These are phyloP conservation scores for Hydropsyche tenuis DNA, from an alignment of 1,140 invertebrate genomes.

Conservation along the genomic window DNA sequence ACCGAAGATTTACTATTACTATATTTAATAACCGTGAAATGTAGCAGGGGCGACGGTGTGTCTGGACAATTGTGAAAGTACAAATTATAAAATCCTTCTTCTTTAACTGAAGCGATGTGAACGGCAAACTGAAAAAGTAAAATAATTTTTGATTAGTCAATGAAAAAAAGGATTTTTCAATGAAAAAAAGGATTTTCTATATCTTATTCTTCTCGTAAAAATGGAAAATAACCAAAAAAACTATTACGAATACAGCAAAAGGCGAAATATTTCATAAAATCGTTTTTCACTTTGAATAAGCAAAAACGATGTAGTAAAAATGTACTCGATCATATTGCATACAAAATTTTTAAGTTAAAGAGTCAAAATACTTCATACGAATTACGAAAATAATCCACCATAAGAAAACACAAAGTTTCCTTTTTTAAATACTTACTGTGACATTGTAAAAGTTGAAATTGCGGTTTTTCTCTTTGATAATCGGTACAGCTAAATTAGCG, in stretches of 20 bases:
- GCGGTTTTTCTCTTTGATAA: slow-evolving; percentile 57
- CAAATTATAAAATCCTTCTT: slow-evolving; percentile 94
- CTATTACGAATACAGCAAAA: too few relatives aligned
- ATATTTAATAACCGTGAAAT: slow-evolving; percentile 74
- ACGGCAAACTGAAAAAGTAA: slow-evolving; percentile 76
- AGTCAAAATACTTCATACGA: too few relatives aligned
- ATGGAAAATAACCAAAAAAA: not conserved
- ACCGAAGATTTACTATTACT: too few relatives aligned
- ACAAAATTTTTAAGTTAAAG: too few relatives aligned
- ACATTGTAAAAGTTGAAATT: slow-evolving; percentile 64
- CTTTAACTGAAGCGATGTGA: slow-evolving; percentile 75
- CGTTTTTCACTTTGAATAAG: too few relatives aligned
- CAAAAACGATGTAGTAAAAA: too few relatives aligned
- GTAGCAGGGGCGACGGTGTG: slow-evolving; percentile 63
- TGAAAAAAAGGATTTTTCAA: not conserved
- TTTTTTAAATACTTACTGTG: slow-evolving; percentile 59
- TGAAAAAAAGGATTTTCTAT: not conserved
- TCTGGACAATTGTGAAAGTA: slow-evolving; percentile 95
- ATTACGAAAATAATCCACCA: not conserved
- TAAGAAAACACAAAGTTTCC: not conserved
- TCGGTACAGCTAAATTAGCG: slow-evolving; percentile 58
- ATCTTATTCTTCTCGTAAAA: not conserved
- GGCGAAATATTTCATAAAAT: too few relatives aligned
- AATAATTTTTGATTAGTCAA: not conserved
- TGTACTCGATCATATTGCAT: too few relatives aligned